Evolutionary conservation across 2,113 vertebrate species (phyloP).

Genomic region (Rhinopomastus cyanomelas): DNA sequence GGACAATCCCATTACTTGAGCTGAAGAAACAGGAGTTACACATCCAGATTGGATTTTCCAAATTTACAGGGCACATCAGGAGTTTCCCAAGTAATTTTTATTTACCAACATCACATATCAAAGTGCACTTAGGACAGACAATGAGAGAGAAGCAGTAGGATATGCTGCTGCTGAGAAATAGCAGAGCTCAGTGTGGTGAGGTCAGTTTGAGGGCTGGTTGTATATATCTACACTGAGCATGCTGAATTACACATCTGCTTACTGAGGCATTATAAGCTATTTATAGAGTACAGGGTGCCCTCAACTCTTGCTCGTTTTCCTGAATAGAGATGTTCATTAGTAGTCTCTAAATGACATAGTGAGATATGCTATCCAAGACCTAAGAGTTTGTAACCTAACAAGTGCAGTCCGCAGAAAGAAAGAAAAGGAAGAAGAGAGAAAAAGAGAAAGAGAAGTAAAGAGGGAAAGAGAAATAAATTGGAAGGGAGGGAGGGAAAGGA

Average conservation of each 20-base stretch:
- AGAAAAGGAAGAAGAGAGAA: not conserved
- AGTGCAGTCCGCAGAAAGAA: not conserved
- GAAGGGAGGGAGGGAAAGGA: no score
- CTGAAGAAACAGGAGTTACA: not conserved
- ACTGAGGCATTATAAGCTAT: not conserved
- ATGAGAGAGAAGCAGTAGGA: rapidly evolving
- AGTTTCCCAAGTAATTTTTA: not conserved
- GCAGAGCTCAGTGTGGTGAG: not conserved
- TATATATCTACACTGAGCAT: rapidly evolving
- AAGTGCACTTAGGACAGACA: rapidly evolving
- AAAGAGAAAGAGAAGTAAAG: no score
- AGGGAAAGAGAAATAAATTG: not conserved
- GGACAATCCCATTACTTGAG: not conserved
- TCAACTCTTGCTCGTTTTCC: not conserved
- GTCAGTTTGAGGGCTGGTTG: not conserved
- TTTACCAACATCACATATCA: not conserved
- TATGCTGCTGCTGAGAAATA: not conserved
- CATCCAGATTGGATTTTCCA: not conserved
- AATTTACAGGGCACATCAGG: not conserved
- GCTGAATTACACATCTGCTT: not conserved
- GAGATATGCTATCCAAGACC: not conserved
- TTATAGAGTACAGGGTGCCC: not conserved
- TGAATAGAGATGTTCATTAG: not conserved
- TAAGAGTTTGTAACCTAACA: not conserved
- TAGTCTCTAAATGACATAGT: not conserved